A percentile compares a stretch with the other conserved stretches of the same genome.
Evolutionary conservation across 2,888 invertebrate genomes (phyloP).

Genomic region (Drosophila testacea): DNA sequence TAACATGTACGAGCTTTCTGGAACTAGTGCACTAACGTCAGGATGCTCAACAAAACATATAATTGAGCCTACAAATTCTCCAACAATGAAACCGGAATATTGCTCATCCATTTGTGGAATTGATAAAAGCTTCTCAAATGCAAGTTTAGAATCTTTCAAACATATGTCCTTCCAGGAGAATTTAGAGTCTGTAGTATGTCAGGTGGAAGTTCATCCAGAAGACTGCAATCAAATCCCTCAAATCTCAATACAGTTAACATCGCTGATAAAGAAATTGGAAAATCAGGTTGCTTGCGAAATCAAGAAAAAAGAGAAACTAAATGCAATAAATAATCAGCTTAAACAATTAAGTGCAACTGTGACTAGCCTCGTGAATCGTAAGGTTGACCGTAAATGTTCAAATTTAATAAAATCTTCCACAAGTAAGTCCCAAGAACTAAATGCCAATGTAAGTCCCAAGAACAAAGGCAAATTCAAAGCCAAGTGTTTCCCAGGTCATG

Average conservation of each 20-base stretch:
- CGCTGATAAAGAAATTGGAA: conserved; percentile 26
- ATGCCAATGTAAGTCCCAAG: not conserved
- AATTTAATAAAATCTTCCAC: no score
- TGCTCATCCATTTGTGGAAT: not conserved
- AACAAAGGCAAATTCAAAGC: not conserved
- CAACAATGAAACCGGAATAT: not conserved
- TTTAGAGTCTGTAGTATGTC: not conserved
- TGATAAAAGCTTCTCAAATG: not conserved
- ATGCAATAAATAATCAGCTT: conserved; percentile 30
- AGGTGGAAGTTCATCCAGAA: not conserved
- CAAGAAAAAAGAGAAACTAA: conserved; percentile 29
- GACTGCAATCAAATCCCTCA: conserved; percentile 13
- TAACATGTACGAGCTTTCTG: not conserved
- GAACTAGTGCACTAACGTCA: no score
- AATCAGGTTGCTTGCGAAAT: conserved; percentile 11
- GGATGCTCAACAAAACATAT: not conserved
- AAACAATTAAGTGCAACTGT: conserved; percentile 15
- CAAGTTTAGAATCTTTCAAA: not conserved
- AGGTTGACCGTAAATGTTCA: not conserved
- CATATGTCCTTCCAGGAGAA: not conserved
- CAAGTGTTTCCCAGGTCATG: not conserved
- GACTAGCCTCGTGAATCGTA: not conserved
- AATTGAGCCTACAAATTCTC: not conserved
- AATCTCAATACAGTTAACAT: conserved; percentile 19
- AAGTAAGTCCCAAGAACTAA: not conserved